These are phyloP conservation scores for Mesoligia furuncula DNA, from an alignment of 2,888 invertebrate genomes.

Conservation along the genomic window DNA sequence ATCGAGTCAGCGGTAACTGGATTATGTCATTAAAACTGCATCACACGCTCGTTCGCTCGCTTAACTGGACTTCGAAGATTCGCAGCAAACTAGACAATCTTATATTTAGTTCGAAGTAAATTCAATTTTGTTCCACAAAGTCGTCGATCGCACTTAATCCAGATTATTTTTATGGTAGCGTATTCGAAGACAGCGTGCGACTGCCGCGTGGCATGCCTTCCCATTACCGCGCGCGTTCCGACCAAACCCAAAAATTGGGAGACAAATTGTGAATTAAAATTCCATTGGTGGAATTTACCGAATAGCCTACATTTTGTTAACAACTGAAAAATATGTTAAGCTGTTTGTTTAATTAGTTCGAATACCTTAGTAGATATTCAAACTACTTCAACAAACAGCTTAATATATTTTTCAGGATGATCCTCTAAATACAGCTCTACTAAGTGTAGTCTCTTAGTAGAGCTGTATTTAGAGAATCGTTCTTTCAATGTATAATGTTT, in stretches of 20 bases:
- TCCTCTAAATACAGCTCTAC: too few relatives aligned
- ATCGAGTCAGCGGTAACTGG: constrained; percentile 87
- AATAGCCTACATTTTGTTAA: constrained; percentile 53
- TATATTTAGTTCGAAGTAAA: constrained; percentile 46
- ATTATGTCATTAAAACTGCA: constrained; percentile 89
- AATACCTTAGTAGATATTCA: not conserved
- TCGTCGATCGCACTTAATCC: constrained; percentile 71
- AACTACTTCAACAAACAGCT: too few relatives aligned
- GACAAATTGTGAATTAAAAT: constrained; percentile 87
- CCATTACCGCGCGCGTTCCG: constrained; percentile 82
- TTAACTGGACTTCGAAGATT: constrained; percentile 83
- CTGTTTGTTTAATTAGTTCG: constrained; percentile 3
- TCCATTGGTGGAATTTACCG: constrained; percentile 71
- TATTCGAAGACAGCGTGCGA: constrained; percentile 81
- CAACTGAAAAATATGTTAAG: constrained; percentile 47
- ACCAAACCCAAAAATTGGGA: constrained; percentile 79
- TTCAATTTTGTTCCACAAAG: constrained; percentile 49
- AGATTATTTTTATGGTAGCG: constrained; percentile 74
- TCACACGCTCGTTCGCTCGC: constrained; percentile 79
- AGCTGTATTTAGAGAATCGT: not conserved
- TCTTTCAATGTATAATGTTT: not conserved
- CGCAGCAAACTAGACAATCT: constrained; percentile 46
- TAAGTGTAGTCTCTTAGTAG: not conserved
- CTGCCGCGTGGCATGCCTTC: constrained; percentile 79
- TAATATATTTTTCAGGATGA: too few relatives aligned